phyloP scores from a whole-genome alignment of 1,140 invertebrate genomes.

The Artemia franciscana region DNA sequence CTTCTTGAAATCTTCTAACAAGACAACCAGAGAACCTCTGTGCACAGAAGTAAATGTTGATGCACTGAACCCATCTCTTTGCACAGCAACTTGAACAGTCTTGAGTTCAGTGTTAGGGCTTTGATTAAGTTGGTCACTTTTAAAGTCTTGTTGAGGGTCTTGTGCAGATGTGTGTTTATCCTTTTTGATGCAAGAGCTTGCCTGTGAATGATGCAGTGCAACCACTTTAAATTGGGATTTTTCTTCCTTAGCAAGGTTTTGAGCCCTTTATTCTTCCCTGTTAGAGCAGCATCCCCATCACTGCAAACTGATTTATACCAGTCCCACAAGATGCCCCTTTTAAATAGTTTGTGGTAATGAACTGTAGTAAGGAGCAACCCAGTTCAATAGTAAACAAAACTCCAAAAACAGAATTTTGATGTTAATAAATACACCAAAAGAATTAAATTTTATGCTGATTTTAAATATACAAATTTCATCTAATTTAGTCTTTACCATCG shows the following conservation, averaged over 20 bases:
- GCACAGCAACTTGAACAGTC: constrained; percentile 12
- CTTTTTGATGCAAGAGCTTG: background rate
- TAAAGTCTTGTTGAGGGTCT: background rate
- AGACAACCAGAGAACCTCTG: constrained; percentile 15
- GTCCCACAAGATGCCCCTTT: no score
- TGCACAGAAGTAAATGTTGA: constrained; percentile 12
- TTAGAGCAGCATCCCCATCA: background rate
- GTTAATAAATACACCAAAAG: no score
- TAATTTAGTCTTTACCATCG: no score
- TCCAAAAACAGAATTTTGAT: no score
- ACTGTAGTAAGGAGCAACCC: no score
- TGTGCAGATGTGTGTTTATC: background rate
- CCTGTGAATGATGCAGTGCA: background rate
- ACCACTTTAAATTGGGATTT: background rate
- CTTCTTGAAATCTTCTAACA: constrained; percentile 12
- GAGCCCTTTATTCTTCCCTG: background rate
- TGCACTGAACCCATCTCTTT: constrained; percentile 12
- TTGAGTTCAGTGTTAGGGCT: constrained; percentile 12
- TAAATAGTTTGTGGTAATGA: no score
- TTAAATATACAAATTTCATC: no score
- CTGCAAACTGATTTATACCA: background rate
- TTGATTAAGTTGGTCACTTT: constrained; percentile 15
- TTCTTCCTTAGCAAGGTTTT: background rate
- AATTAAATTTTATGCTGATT: no score
- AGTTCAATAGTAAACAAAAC: no score